Conservation (phyloP, 2,888 invertebrate species). For the Sturmia bella region DNA sequence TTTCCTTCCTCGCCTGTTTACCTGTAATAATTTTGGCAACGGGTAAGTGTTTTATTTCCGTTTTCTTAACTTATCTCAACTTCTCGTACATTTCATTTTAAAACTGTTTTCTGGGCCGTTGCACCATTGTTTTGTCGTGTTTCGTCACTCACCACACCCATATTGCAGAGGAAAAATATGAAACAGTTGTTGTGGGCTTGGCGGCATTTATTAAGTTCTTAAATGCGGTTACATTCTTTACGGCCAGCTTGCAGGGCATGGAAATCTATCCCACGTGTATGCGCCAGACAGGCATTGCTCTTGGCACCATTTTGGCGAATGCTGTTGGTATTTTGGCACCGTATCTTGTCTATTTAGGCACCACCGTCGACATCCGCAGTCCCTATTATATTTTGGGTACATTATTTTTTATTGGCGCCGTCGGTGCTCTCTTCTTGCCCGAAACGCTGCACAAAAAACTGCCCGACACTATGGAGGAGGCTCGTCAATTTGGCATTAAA, state of each 20-base stretch:
- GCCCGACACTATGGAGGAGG: constrained; percentile 86
- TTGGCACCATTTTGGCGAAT: constrained; percentile 84
- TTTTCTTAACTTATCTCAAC: constrained; percentile 29
- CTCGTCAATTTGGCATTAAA: constrained; percentile 83
- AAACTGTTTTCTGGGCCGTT: background rate
- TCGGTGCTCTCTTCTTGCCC: constrained; percentile 83
- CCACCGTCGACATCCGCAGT: constrained; percentile 81
- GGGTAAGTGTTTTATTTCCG: constrained; percentile 74
- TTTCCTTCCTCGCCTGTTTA: constrained; percentile 81
- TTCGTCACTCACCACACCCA: background rate
- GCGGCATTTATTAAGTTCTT: constrained; percentile 83
- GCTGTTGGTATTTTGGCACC: constrained; percentile 84
- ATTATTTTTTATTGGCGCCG: constrained; percentile 82
- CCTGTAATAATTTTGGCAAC: constrained; percentile 81
- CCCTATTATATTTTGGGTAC: constrained; percentile 82
- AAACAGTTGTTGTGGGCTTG: constrained; percentile 79
- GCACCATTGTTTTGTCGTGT: background rate
- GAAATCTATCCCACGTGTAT: constrained; percentile 87
- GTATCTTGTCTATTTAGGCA: constrained; percentile 84
- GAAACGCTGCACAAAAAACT: constrained; percentile 85
- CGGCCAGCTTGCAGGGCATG: constrained; percentile 84
- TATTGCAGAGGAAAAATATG: constrained; percentile 76
- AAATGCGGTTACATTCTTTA: constrained; percentile 84
- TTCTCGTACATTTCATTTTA: constrained; percentile 23
- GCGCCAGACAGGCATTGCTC: constrained; percentile 85